phyloP scores from a whole-genome alignment of 1,140 invertebrate species.

The Eupeodes corollae region DNA sequence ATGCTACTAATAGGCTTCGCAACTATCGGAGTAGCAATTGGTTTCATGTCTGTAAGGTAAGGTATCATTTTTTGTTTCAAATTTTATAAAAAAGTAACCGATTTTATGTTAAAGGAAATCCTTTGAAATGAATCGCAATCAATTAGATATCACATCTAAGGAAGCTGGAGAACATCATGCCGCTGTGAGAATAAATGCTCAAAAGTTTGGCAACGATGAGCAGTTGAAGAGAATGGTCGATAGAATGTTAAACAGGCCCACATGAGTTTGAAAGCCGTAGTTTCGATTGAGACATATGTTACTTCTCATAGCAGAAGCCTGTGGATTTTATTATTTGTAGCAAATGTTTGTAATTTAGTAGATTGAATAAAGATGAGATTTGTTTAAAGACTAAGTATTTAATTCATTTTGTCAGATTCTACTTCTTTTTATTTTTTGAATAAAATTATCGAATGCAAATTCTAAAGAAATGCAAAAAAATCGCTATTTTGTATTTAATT shows the following conservation, averaged over 20 bases:
- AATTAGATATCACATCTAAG: slow-evolving; percentile 37
- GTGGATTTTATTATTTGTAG: no score
- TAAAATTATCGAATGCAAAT: no score
- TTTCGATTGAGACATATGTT: no score
- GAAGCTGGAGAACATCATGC: slow-evolving; percentile 39
- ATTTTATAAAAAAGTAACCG: background rate
- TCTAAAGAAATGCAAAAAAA: no score
- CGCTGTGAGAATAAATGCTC: slow-evolving; percentile 37
- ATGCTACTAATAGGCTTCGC: slow-evolving; percentile 41
- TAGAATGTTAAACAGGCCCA: slow-evolving; percentile 11
- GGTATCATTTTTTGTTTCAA: slow-evolving; percentile 1
- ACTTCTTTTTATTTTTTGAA: no score
- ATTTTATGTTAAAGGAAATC: slow-evolving; percentile 35
- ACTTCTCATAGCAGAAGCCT: no score
- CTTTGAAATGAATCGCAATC: slow-evolving; percentile 35
- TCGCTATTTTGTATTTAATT: no score
- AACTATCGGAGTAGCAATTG: slow-evolving; percentile 41
- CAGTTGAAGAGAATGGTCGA: slow-evolving; percentile 35
- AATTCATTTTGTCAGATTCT: no score
- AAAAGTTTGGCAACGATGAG: slow-evolving; percentile 41
- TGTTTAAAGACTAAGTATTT: no score
- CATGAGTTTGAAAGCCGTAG: no score
- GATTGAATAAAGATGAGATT: no score
- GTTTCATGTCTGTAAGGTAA: slow-evolving; percentile 46
- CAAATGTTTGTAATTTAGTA: no score